phyloP scores from a whole-genome alignment of 2,797 vertebrate species.

The Chelonia mydas region DNA sequence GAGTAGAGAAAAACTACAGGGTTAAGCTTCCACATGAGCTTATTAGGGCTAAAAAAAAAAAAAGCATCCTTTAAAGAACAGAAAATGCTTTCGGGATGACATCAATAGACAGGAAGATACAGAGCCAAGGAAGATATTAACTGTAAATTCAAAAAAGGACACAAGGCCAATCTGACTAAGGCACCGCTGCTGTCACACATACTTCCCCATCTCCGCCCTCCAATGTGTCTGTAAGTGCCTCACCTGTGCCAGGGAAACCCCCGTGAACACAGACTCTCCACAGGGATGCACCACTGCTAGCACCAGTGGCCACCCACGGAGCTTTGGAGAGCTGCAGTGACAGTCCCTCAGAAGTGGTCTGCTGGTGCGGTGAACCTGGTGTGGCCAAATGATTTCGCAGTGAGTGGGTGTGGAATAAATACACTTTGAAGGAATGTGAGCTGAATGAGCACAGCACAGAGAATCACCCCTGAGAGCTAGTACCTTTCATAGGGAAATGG shows the following conservation, averaged over 20 bases:
- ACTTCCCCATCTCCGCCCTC: not conserved
- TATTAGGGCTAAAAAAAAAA: not conserved
- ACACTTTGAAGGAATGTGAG: not conserved
- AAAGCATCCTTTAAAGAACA: not conserved
- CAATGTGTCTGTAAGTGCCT: not conserved
- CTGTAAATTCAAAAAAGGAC: not conserved
- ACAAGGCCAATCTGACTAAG: not conserved
- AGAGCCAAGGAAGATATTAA: not conserved
- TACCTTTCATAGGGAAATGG: not conserved
- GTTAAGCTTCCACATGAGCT: not conserved
- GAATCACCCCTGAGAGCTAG: not conserved
- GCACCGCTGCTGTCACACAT: not conserved
- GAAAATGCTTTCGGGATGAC: not conserved
- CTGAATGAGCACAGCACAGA: not conserved
- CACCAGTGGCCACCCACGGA: too few relatives aligned
- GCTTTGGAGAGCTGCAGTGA: too few relatives aligned
- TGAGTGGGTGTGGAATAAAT: not conserved
- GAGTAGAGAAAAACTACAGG: not conserved
- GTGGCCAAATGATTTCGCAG: too few relatives aligned
- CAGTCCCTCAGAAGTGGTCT: not conserved
- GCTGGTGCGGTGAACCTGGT: not conserved
- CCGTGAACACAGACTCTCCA: not conserved
- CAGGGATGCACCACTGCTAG: too few relatives aligned
- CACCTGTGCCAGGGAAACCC: not conserved
- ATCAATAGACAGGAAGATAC: not conserved